Percentiles rank a stretch among this genome's conserved stretches.
phyloP scores from a whole-genome alignment of 2,113 vertebrate species.

The Salvelinus sp. region DNA sequence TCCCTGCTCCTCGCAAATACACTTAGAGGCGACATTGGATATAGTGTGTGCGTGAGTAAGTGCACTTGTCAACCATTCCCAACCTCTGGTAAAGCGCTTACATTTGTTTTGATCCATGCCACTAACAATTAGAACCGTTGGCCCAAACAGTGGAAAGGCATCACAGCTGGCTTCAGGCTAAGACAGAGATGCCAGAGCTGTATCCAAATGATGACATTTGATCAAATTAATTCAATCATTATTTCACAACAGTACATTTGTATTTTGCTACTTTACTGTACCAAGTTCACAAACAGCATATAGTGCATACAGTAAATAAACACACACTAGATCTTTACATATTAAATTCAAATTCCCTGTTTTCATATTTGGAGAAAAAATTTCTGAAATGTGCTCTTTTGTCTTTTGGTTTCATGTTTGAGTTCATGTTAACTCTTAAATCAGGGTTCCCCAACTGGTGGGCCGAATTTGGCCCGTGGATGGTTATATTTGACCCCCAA shows the following conservation, averaged over 20 bases:
- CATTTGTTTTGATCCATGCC: slow-evolving; percentile 26
- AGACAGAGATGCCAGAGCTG: slow-evolving; percentile 1
- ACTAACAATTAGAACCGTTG: slow-evolving; percentile 32
- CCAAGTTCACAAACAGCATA: neutral
- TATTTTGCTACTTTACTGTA: no score
- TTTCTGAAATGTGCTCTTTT: neutral
- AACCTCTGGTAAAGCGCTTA: slow-evolving; percentile 55
- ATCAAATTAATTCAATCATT: no score
- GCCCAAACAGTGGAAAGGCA: slow-evolving; percentile 22
- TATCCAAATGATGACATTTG: slow-evolving; percentile 23
- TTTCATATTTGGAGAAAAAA: neutral
- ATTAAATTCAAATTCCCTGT: neutral
- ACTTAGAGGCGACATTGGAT: slow-evolving; percentile 46
- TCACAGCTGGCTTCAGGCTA: slow-evolving; percentile 16
- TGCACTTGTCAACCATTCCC: slow-evolving; percentile 34
- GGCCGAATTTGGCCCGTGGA: no score
- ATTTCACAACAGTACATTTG: no score
- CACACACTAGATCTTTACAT: neutral
- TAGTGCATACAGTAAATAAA: neutral
- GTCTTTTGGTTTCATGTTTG: slow-evolving; percentile 12
- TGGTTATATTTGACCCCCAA: no score
- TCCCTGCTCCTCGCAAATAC: slow-evolving; percentile 26
- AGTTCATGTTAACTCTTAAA: slow-evolving; percentile 23
- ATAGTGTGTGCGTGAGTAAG: slow-evolving; percentile 29
- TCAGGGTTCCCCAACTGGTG: no score